Percentiles rank a stretch among this genome's conserved stretches.
phyloP scores from a whole-genome alignment of 1,140 invertebrate species.

The Meloidogyne hapla region DNA sequence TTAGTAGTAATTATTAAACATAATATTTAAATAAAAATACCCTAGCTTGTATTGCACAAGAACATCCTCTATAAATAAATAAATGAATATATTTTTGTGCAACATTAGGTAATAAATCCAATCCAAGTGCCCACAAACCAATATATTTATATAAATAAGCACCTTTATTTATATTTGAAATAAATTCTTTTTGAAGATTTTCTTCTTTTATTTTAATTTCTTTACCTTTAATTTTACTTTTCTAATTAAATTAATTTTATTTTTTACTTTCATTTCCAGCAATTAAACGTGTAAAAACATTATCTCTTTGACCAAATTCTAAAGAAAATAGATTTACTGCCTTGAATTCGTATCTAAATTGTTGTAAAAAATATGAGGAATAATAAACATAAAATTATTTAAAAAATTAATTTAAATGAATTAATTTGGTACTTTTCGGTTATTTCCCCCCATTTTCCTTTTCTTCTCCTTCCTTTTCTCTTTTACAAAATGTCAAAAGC shows the following conservation, averaged over 20 bases:
- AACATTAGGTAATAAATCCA: constrained; percentile 8
- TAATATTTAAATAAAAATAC: not conserved
- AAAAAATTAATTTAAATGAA: too few relatives aligned
- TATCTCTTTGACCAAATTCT: not conserved
- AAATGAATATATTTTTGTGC: not conserved
- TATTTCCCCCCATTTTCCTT: too few relatives aligned
- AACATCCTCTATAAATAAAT: constrained; percentile 10
- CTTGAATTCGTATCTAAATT: not conserved
- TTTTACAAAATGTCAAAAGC: too few relatives aligned
- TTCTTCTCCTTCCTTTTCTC: too few relatives aligned
- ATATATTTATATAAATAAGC: not conserved
- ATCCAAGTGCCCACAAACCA: constrained; percentile 13
- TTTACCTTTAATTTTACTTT: not conserved
- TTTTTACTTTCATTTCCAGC: not conserved
- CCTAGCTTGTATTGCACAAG: not conserved
- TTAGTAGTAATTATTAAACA: too few relatives aligned
- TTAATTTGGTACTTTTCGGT: too few relatives aligned
- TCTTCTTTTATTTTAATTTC: not conserved
- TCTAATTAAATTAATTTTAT: not conserved
- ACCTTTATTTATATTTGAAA: constrained; percentile 3
- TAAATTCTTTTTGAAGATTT: not conserved
- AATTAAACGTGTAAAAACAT: not conserved
- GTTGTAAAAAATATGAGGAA: too few relatives aligned
- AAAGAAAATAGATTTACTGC: not conserved
- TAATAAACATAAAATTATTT: too few relatives aligned